Conservation (phyloP, 1,140 invertebrate species). For the Diprion similis region DNA sequence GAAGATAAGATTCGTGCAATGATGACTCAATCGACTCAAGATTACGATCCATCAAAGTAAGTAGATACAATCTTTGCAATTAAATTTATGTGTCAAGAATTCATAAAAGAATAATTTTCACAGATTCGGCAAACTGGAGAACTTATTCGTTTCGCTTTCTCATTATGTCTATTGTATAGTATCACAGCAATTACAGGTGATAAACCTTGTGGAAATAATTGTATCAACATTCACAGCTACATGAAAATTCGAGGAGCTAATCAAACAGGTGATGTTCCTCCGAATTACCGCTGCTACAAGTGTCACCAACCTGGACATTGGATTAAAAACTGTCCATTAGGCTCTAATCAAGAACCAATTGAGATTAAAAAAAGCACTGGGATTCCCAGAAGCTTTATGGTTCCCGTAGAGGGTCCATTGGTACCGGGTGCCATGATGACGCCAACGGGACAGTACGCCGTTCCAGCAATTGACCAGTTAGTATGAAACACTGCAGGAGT, state of each 20-base stretch:
- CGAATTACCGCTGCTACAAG: conserved; percentile 90
- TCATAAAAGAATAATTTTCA: neutral
- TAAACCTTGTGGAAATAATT: no score
- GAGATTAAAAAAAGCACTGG: conserved; percentile 94
- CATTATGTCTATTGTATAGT: conserved; percentile 20
- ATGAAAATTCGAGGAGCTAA: conserved; percentile 84
- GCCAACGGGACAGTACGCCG: conserved; percentile 89
- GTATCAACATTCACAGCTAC: conserved; percentile 68
- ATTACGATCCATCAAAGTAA: conserved; percentile 97
- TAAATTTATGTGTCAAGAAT: conserved; percentile 8
- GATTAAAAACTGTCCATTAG: conserved; percentile 92
- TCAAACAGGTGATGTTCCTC: conserved; percentile 87
- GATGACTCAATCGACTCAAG: conserved; percentile 94
- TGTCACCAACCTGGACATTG: conserved; percentile 94
- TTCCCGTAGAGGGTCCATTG: conserved; percentile 86
- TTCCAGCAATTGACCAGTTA: conserved; percentile 90
- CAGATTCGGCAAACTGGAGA: neutral
- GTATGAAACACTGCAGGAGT: conserved; percentile 48
- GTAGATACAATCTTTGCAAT: conserved; percentile 39
- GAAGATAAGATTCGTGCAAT: conserved; percentile 97
- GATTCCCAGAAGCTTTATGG: conserved; percentile 97
- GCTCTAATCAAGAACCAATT: conserved; percentile 69
- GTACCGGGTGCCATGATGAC: conserved; percentile 93
- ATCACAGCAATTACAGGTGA: no score
- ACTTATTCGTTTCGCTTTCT: conserved; percentile 15